Base-by-base conservation (phyloP, 2,888 invertebrate species). In the Callyntrura sp. region DNA sequence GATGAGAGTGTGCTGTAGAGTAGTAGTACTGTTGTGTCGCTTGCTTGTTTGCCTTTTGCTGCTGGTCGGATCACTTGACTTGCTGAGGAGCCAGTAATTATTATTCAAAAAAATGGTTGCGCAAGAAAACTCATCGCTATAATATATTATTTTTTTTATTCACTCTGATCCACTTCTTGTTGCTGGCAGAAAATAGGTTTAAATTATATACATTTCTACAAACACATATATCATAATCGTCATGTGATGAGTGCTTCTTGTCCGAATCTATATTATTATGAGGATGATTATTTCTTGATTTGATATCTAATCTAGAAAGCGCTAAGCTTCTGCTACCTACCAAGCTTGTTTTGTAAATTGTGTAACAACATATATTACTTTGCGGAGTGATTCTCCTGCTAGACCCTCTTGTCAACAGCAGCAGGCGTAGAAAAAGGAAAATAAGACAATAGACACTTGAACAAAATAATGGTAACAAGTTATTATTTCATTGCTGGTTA, bases 381-480 rank as follows among this genome's bases (percentile, higher is more conserved):
- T 8, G 70, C 3, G 12, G 55, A 78, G 78, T 85, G 78, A 55
- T 68, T 68, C 35, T 81, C 68, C 17, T 81, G 51, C n/a, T 48
- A 43, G 20, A 70, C 48, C 23, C 48, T 28, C 68, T 70, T 79
- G 82, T 88, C 88, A 60, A 82, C 88, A 78, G 48, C 23, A 60
- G 25, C 25, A 51, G 23, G 62, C 62, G 51, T 5, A 62, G 62
- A 9, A 23, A 57, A 20, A 45, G 1, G 17, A 70, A 23, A 48
- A 51, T 17, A 89, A 89, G 84, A 89, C 89, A 89, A 89, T 88
- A 68, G 88, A 73, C 55, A 78, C 78, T 78, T 78, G 55, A 78
- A 51, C 70, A 76, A 55, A 78, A 78, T 73, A 43, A 28, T 78
- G 55, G 28, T 35, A 35, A 35, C 35, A 35, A 55, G 14, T 55